Percentiles rank a stretch among this genome's conserved stretches.
These are phyloP conservation scores for Cyanoderma ruficeps DNA, from an alignment of 2,113 vertebrate genomes.

Conservation along the genomic window DNA sequence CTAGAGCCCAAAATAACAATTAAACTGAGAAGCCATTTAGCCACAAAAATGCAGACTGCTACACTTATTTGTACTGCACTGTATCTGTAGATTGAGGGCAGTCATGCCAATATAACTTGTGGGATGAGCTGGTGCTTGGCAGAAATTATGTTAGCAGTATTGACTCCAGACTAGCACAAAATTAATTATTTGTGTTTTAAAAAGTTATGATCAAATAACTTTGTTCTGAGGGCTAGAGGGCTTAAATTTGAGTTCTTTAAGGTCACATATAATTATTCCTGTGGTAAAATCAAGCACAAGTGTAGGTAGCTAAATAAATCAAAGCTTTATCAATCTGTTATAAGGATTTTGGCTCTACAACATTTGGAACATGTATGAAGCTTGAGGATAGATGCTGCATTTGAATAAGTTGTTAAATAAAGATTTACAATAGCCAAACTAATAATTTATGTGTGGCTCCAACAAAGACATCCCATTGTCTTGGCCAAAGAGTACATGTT, in stretches of 20 bases:
- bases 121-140: not conserved
- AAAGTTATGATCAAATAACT: not conserved
- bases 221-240: not conserved
- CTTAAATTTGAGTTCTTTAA: not conserved
- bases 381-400: not conserved
- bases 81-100: not conserved
- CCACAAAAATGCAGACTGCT: not conserved
- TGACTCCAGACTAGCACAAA: not conserved
- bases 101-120: not conserved
- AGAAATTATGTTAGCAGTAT: not conserved
- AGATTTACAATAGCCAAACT: not conserved
- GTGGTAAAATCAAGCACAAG: not conserved
- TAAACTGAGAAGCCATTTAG: not conserved
- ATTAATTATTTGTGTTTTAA: not conserved
- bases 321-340: not conserved
- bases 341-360: not conserved
- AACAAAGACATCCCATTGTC: not conserved
- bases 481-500: not conserved
- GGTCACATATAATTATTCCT: not conserved
- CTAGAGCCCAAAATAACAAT: not conserved
- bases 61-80: not conserved
- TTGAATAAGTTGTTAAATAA: constrained; percentile 11
- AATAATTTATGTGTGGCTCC: not conserved
- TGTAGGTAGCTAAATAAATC: not conserved
- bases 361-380: not conserved